Conservation (phyloP, 1,140 invertebrate genomes). For the Chelonus insularis region DNA sequence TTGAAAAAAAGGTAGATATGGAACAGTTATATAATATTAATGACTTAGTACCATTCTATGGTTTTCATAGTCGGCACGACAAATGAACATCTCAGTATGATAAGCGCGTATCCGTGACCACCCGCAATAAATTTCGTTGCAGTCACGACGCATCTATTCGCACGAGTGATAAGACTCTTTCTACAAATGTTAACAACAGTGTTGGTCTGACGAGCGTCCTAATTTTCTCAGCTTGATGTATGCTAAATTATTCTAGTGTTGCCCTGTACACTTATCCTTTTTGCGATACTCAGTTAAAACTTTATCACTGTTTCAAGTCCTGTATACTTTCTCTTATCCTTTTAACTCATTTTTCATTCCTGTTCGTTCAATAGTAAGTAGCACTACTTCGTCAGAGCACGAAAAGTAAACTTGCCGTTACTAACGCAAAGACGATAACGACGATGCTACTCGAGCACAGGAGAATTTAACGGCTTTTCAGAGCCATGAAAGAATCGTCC, state of each 20-base stretch:
- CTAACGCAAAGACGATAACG: constrained; percentile 48
- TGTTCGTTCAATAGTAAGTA: no score
- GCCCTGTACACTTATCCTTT: constrained; percentile 24
- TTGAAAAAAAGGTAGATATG: background rate
- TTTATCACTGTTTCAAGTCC: background rate
- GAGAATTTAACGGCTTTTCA: constrained; percentile 39
- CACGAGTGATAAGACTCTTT: background rate
- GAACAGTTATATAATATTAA: background rate
- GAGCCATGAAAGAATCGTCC: constrained; percentile 42
- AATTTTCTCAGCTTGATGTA: constrained; percentile 39
- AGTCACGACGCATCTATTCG: no score
- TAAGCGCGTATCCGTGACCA: background rate
- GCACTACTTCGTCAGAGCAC: no score
- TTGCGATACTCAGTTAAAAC: background rate
- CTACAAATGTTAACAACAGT: background rate
- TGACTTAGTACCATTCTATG: constrained; percentile 47
- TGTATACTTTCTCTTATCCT: background rate
- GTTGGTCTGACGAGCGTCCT: constrained; percentile 28
- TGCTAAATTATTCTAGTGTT: constrained; percentile 46
- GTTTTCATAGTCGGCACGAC: constrained; percentile 40
- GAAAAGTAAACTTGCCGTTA: constrained; percentile 35
- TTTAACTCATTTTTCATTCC: no score
- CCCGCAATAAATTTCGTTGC: background rate
- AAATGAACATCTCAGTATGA: constrained; percentile 42
- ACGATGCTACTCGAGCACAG: constrained; percentile 7